A percentile compares a stretch with the other conserved stretches of the same genome.
phyloP scores from a whole-genome alignment of 2,888 invertebrate genomes.

The Drosophila diplacantha region DNA sequence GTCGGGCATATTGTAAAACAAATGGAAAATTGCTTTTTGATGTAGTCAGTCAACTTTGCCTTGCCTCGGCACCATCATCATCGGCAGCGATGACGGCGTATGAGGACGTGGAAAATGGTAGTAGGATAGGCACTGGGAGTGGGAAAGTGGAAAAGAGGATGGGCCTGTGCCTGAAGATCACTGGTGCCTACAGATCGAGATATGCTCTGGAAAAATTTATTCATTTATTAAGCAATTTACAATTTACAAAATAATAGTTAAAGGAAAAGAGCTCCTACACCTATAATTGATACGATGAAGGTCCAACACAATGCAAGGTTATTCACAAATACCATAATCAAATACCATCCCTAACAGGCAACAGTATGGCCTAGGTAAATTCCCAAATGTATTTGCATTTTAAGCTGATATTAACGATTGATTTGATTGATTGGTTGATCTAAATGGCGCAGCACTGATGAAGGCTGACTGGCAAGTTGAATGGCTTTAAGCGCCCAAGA shows the following conservation, averaged over 20 bases:
- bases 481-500: constrained; percentile 24
- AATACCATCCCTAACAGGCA: not conserved
- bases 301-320: not conserved
- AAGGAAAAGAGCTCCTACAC: no score
- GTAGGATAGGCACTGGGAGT: not conserved
- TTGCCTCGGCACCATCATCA: constrained; percentile 29
- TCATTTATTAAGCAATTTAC: no score
- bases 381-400: not conserved
- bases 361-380: not conserved
- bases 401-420: not conserved
- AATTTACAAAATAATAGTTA: no score
- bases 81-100: constrained; percentile 38
- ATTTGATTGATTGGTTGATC: not conserved
- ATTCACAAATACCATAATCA: no score
- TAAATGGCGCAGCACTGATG: constrained; percentile 8
- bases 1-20: constrained; percentile 53
- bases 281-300: no score
- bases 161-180: constrained; percentile 1
- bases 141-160: constrained; percentile 4
- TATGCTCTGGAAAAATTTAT: not conserved
- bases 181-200: not conserved
- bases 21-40: constrained; percentile 71
- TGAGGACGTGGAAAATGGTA: constrained; percentile 15
- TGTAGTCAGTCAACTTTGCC: constrained; percentile 58
- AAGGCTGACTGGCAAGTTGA: constrained; percentile 18